These are phyloP conservation scores for Sphinx pinastri DNA, from an alignment of 2,888 invertebrate genomes.

Conservation along the genomic window DNA sequence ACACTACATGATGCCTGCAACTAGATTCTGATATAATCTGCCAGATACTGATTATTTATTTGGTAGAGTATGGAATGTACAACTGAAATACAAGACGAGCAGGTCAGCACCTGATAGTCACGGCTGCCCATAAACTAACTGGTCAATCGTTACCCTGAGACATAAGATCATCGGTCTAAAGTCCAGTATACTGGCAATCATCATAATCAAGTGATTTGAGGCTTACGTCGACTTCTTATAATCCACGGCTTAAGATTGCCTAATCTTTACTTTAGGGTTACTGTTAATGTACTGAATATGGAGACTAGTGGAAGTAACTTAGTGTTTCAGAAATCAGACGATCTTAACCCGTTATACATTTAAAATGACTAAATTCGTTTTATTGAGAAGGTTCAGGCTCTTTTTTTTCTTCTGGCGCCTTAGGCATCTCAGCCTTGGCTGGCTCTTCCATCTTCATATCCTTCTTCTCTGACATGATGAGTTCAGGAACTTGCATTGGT, in stretches of 20 bases:
- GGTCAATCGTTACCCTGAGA: no score
- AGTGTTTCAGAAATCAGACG: neutral
- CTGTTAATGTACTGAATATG: conserved; percentile 5
- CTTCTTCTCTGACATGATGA: conserved; percentile 67
- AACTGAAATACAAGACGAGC: no score
- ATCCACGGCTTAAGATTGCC: neutral
- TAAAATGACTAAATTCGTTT: conserved; percentile 31
- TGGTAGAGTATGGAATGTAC: conserved; percentile 51
- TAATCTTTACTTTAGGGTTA: neutral
- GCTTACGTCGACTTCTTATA: conserved; percentile 36
- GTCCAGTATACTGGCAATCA: conserved; percentile 30
- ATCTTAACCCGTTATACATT: neutral
- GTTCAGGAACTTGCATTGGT: conserved; percentile 71
- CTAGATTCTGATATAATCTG: conserved; percentile 42
- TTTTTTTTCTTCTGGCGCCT: conserved; percentile 39
- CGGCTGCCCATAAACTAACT: no score
- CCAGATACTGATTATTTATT: conserved; percentile 59
- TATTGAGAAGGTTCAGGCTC: conserved; percentile 40
- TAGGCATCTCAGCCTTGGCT: conserved; percentile 41
- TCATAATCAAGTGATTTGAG: conserved; percentile 34
- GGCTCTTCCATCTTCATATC: conserved; percentile 54
- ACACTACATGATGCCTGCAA: conserved; percentile 50
- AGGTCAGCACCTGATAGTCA: no score
- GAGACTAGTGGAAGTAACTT: neutral
- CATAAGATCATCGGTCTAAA: no score